Evolutionary conservation across 2,888 invertebrate genomes (phyloP).

Genomic region (Cryptosula pallasiana): DNA sequence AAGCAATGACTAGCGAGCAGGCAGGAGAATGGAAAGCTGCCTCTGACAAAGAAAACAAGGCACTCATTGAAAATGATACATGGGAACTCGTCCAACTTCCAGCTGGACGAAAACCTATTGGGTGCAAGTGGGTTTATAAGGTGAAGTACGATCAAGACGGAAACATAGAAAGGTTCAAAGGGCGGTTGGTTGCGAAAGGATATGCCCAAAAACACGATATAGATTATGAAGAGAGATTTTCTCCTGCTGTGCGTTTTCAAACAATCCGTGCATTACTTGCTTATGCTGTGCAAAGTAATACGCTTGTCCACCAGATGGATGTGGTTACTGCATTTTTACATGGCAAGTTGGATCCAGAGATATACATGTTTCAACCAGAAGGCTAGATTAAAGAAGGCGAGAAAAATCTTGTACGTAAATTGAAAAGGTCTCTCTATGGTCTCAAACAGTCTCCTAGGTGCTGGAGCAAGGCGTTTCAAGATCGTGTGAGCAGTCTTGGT

Average conservation of each 20-base stretch:
- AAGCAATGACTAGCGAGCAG: not conserved
- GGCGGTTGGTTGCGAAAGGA: too few species aligned
- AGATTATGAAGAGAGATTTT: slow-evolving; percentile 33
- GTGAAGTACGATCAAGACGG: slow-evolving; percentile 30
- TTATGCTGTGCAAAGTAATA: slow-evolving; percentile 27
- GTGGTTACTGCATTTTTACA: slow-evolving; percentile 32
- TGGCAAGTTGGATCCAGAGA: slow-evolving; percentile 30
- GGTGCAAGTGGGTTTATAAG: slow-evolving; percentile 33
- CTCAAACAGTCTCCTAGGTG: slow-evolving; percentile 28
- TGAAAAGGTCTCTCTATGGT: slow-evolving; percentile 32
- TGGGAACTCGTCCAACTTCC: slow-evolving; percentile 30
- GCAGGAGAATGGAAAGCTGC: not conserved
- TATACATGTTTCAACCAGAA: too few species aligned
- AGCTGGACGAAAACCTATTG: too few species aligned
- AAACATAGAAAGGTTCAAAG: slow-evolving; percentile 31
- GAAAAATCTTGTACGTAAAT: slow-evolving; percentile 31
- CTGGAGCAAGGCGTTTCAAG: too few species aligned
- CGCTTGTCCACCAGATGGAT: slow-evolving; percentile 31
- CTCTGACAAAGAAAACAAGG: too few species aligned
- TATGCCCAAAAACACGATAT: slow-evolving; percentile 31
- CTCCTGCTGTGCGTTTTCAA: slow-evolving; percentile 30
- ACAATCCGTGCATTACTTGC: slow-evolving; percentile 31
- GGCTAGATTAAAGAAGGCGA: too few species aligned
- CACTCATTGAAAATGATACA: too few species aligned
- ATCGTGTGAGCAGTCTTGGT: too few species aligned